Conservation (phyloP, 1,140 invertebrate genomes). For the Apocrypta bakeri region DNA sequence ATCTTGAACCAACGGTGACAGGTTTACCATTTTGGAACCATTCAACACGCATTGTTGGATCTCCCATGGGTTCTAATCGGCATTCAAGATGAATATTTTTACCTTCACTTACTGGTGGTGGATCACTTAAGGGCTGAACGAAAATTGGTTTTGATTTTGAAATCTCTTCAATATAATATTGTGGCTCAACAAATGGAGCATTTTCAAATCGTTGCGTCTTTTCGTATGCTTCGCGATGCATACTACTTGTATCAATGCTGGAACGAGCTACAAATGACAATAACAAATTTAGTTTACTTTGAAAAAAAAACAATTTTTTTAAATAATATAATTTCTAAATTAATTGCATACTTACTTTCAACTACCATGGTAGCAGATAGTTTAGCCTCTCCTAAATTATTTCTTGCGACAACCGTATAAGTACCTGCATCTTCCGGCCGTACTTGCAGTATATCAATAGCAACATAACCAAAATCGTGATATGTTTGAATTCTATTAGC, state of each 20-base stretch:
- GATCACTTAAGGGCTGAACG: constrained; percentile 87
- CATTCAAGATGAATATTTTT: constrained; percentile 94
- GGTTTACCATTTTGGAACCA: constrained; percentile 95
- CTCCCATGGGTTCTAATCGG: constrained; percentile 92
- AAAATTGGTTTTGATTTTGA: constrained; percentile 95
- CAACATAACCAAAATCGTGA: constrained; percentile 96
- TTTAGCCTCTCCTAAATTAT: constrained; percentile 89
- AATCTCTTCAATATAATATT: constrained; percentile 93
- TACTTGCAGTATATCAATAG: constrained; percentile 93
- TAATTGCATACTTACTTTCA: constrained; percentile 82
- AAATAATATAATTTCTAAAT: neutral
- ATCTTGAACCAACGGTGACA: constrained; percentile 91
- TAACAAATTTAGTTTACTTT: constrained; percentile 48
- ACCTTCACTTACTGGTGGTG: constrained; percentile 89
- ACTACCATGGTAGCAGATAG: constrained; percentile 88
- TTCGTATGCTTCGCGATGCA: constrained; percentile 88
- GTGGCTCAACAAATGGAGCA: constrained; percentile 88
- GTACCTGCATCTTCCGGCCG: constrained; percentile 89
- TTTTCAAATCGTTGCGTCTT: constrained; percentile 92
- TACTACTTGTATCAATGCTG: constrained; percentile 90
- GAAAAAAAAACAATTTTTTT: constrained; percentile 32
- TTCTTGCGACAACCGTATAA: constrained; percentile 92
- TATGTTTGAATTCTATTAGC: constrained; percentile 93
- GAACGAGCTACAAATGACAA: constrained; percentile 80
- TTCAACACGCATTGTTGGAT: constrained; percentile 96